phyloP scores from a whole-genome alignment of 64 coral and sea anemone species.

The Acropora tenuis region DNA sequence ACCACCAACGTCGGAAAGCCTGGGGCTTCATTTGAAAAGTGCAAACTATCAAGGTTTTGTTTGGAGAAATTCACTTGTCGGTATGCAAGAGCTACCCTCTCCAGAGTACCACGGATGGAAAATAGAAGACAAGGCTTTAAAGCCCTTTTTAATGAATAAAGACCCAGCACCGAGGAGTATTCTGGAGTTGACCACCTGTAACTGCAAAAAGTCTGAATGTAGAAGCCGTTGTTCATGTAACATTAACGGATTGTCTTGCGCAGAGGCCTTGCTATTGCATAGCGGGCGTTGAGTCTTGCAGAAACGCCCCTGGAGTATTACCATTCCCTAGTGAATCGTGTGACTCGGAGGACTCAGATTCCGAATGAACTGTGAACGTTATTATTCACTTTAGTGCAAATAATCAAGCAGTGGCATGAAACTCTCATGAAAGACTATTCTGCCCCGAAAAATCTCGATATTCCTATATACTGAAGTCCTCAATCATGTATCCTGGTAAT shows the following conservation, averaged over 20 bases:
- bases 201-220: conserved; percentile 20
- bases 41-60: conserved; percentile 49
- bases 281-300: neutral
- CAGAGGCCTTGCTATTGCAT: conserved; percentile 40
- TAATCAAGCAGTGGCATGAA: too few species aligned
- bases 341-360: too few species aligned
- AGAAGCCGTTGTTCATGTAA: conserved; percentile 25
- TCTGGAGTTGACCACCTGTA: conserved; percentile 24
- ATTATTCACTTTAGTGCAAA: too few species aligned
- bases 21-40: conserved; percentile 41
- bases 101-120: conserved; percentile 26
- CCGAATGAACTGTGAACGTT: too few species aligned
- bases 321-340: too few species aligned
- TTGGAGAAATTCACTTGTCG: conserved; percentile 37
- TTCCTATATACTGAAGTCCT: too few species aligned
- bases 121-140: neutral
- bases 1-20: conserved; percentile 40
- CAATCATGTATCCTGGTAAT: too few species aligned
- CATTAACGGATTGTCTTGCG: conserved; percentile 29
- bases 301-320: too few species aligned
- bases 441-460: too few species aligned
- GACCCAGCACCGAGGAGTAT: conserved; percentile 27
- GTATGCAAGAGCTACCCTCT: conserved; percentile 36
- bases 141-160: conserved; percentile 18
- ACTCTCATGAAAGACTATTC: too few species aligned